Evolutionary conservation across 2,888 invertebrate genomes (phyloP).

Genomic region (Geophilus truncorum): DNA sequence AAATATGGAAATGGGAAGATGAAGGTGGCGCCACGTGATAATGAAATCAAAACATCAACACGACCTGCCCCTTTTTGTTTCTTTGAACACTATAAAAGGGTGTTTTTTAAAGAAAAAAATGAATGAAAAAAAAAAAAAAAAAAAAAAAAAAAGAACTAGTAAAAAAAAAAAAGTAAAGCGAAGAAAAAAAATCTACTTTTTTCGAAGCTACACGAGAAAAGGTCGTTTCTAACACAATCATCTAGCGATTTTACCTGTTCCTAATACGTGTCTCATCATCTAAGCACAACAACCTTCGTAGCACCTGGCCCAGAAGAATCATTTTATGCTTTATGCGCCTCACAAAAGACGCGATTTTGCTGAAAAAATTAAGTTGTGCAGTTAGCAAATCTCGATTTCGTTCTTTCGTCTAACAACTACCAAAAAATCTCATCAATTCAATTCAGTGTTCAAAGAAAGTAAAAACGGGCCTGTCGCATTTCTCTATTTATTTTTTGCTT

Average conservation of each 20-base stretch:
- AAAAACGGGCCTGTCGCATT: not conserved
- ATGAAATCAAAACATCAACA: conserved; percentile 1
- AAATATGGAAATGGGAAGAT: too few relatives aligned
- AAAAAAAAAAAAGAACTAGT: not conserved
- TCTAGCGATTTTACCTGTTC: not conserved
- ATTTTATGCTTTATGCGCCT: not conserved
- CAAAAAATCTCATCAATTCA: not conserved
- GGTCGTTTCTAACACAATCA: not conserved
- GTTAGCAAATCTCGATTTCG: not conserved
- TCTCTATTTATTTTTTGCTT: not conserved
- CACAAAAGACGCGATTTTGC: not conserved
- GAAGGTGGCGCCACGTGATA: not conserved
- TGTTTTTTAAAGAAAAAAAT: not conserved
- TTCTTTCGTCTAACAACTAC: not conserved
- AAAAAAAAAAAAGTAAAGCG: not conserved
- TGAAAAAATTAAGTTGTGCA: not conserved
- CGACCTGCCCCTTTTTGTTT: not conserved
- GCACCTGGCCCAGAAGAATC: not conserved
- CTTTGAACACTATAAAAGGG: not conserved
- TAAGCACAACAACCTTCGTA: not conserved
- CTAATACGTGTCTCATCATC: not conserved
- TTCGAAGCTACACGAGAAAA: not conserved
- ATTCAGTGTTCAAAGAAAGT: not conserved
- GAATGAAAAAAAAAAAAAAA: not conserved
- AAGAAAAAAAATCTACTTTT: conserved; percentile 7